Base-by-base conservation (phyloP, 1,140 invertebrate genomes). In the Drosophila elegans region DNA sequence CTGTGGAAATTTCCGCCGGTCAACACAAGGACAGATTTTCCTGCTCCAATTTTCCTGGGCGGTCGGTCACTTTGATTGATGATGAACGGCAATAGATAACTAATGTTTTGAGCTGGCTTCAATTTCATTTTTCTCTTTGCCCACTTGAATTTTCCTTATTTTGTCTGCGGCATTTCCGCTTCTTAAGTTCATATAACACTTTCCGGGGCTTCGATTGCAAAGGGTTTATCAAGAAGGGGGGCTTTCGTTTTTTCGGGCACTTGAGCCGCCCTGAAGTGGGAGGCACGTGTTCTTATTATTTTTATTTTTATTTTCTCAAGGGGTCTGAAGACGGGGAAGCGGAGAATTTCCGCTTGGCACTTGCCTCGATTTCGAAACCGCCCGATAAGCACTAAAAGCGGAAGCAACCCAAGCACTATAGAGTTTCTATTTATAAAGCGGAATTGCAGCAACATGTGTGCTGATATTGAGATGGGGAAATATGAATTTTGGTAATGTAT, bases 101-200 rank as follows among this genome's bases (percentile, higher is more conserved):
- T 74, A 62, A 78, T 81, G 59, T 59, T 72, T 52, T 52, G 44
- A 44, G 66, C 39, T 32, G 53, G 46, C 41, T 51, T 60, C 16
- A 32, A 44, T 59, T 72, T 71, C 45, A 52, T 68, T 68, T 66
- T 68, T 66, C 60, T 44, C 61, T 67, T n/a, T 16, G n/a, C 63
- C 42, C 64, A 55, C 67, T 71, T 53, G 42, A 71, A 38, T 66
- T 68, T 68, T 46, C 64, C 59, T 52, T 51, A 34, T 42, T 34
- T 38, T 52, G 67, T 72, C 66, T 73, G 67, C 53, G 12, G 42
- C 78, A 60, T 39, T 78, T 85, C 81, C 81, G 79, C 74, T 82
- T 61, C 61, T 71, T 48, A 56, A 71, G 67, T 71, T 71, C 64
- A 32, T 32, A 49, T 62, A 46, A 51, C 42, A 60, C 52, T 75